Evolutionary conservation across 2,888 invertebrate species (phyloP), one percentile per base, ranked within the genome.

Genomic region (Epinotia bilunana): DNA sequence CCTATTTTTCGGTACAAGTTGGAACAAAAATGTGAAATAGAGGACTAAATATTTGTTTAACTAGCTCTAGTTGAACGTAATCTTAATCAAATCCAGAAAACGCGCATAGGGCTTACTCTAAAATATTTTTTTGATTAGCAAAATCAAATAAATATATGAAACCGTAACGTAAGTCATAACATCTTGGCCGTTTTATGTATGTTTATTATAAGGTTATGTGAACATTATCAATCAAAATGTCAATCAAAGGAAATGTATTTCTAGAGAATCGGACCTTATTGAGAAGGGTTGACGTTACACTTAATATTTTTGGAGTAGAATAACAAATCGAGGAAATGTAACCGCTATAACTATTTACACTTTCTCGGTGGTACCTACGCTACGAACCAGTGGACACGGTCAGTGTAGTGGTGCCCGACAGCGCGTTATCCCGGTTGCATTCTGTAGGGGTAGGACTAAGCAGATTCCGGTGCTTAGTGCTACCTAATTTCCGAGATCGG

Each of bases 211-310:
- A 57, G 43, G 9, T 62, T 55, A 62, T 57, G 28, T 28, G 13
- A 28, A 57, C 28, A 74, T 28, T 62, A 57, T 68, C 20, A 57
- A n/a, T n/a, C n/a, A n/a, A n/a, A 46, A 46, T 63, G 69, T 69
- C 74, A 69, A 39, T 74, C 74, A 74, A 69, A 58, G 46, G 43
- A 73, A 72, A 57, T 49, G 63, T 68, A 58, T 69, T 69, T 63
- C 60, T 18, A 18, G 33, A 46, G 46, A 23, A 74, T 43, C 33
- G 28, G 57, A 74, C 49, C 63, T 68, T 63, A 63, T 69, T 74
- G 74, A 63, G 61, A 64, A 49, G 72, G 65, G 60, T 73, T 60
- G 49, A 72, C 65, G 65, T 67, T 73, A 33, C 53, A 58, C 53
- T 43, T 33, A 67, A 60, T 73, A 23, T 16, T 20, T 23, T 53